Conservation (phyloP, 2,888 invertebrate genomes). For the Drepana falcataria region DNA sequence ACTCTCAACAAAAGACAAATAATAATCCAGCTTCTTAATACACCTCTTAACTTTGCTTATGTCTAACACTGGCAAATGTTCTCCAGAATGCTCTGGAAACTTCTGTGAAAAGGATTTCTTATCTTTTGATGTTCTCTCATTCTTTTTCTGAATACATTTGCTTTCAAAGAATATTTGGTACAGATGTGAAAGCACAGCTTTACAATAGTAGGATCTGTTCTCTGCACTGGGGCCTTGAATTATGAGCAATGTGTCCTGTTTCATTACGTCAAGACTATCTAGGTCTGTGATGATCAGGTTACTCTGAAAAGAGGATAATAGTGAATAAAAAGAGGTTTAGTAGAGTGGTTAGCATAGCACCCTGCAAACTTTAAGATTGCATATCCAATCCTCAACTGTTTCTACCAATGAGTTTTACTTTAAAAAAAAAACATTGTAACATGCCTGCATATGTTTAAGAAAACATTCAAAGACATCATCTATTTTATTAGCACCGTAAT, state of each 20-base stretch:
- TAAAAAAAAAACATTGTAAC: too few species aligned
- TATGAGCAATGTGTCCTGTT: conserved; percentile 80
- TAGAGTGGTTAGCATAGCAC: too few species aligned
- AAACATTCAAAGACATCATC: too few species aligned
- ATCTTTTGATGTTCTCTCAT: conserved; percentile 20
- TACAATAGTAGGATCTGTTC: conserved; percentile 77
- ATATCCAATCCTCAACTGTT: too few species aligned
- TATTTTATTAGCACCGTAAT: too few species aligned
- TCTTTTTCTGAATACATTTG: conserved; percentile 33
- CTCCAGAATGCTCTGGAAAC: conserved; percentile 74
- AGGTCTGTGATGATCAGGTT: conserved; percentile 75
- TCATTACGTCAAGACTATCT: conserved; percentile 77
- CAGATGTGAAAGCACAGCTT: conserved; percentile 84
- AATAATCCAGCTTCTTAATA: conserved; percentile 85
- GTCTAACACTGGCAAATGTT: conserved; percentile 70
- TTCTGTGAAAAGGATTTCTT: conserved; percentile 72
- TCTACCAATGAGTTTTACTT: too few species aligned
- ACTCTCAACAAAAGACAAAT: conserved; percentile 81
- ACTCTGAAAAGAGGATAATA: conserved; percentile 61
- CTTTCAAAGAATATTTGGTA: conserved; percentile 72
- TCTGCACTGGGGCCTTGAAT: conserved; percentile 78
- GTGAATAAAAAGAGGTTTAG: too few species aligned
- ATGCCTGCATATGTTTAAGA: too few species aligned
- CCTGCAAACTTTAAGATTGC: too few species aligned
- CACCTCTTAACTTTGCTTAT: conserved; percentile 73